Conservation (phyloP, 2,113 vertebrate species). For the Clinocottus analis region DNA sequence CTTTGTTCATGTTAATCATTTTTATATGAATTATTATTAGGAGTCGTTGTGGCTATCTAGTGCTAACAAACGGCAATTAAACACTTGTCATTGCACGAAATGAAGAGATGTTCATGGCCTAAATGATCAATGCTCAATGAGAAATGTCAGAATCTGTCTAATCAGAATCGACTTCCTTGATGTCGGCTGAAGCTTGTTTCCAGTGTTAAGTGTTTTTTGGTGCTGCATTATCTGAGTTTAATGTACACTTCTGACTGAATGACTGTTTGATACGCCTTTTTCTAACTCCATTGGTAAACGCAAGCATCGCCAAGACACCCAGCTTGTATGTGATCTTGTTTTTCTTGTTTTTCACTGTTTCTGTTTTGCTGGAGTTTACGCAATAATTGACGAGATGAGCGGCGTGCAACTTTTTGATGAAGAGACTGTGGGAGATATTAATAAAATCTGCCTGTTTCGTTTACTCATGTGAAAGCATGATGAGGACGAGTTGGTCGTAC, state of each 20-base stretch:
- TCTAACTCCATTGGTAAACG: neutral
- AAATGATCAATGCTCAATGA: neutral
- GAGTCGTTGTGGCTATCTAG: neutral
- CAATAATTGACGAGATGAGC: neutral
- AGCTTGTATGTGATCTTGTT: neutral
- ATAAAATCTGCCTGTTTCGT: neutral
- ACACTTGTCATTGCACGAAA: neutral
- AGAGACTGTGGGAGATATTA: no score
- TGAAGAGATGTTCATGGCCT: neutral
- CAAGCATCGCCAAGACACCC: neutral
- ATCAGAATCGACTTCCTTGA: neutral
- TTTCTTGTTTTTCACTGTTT: neutral
- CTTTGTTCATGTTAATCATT: neutral
- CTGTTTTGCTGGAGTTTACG: neutral
- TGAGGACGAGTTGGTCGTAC: neutral
- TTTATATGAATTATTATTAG: neutral
- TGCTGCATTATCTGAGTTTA: neutral
- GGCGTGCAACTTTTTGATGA: neutral
- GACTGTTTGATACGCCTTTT: neutral
- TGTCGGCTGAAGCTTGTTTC: neutral
- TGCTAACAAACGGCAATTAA: neutral
- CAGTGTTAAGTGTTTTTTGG: constrained; percentile 9
- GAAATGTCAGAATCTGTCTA: neutral
- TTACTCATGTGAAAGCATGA: neutral
- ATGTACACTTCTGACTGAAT: constrained; percentile 26